A percentile compares a stretch with the other conserved stretches of the same genome.
Evolutionary conservation across 2,113 vertebrate genomes (phyloP).

Genomic region (Chitala chitala): DNA sequence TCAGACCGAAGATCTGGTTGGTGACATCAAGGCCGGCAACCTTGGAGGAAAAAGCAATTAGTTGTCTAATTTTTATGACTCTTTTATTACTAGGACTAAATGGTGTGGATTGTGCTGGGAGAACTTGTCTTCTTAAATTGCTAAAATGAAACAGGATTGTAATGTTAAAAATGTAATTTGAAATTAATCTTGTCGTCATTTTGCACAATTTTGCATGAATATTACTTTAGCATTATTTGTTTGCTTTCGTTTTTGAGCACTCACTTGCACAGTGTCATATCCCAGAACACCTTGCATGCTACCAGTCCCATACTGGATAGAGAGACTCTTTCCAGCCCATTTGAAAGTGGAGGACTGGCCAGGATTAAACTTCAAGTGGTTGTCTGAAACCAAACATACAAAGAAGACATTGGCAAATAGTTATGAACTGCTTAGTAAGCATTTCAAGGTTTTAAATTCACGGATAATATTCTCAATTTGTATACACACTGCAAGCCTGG

Average conservation of each 20-base stretch:
- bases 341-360: slow-evolving; percentile 41
- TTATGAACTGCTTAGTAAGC: background rate
- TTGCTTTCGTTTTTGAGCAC: background rate
- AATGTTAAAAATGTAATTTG: background rate
- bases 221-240: background rate
- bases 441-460: background rate
- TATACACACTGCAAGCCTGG: slow-evolving; percentile 42
- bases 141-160: no score
- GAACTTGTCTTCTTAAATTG: no score
- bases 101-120: background rate
- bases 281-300: slow-evolving; percentile 46
- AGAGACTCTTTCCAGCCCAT: slow-evolving; percentile 14
- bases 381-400: slow-evolving; percentile 29
- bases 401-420: background rate
- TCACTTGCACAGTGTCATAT: slow-evolving; percentile 47
- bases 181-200: background rate
- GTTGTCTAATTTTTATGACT: background rate
- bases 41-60: slow-evolving; percentile 24
- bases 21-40: slow-evolving; percentile 35
- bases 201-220: background rate
- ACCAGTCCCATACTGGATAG: slow-evolving; percentile 37
- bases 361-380: slow-evolving; percentile 44
- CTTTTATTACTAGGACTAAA: background rate
- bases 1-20: slow-evolving; percentile 67
- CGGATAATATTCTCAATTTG: background rate